A percentile compares a stretch with the other conserved stretches of the same genome.
These are phyloP conservation scores for Sebastes vulpes DNA, from an alignment of 2,797 vertebrate species.

Conservation along the genomic window DNA sequence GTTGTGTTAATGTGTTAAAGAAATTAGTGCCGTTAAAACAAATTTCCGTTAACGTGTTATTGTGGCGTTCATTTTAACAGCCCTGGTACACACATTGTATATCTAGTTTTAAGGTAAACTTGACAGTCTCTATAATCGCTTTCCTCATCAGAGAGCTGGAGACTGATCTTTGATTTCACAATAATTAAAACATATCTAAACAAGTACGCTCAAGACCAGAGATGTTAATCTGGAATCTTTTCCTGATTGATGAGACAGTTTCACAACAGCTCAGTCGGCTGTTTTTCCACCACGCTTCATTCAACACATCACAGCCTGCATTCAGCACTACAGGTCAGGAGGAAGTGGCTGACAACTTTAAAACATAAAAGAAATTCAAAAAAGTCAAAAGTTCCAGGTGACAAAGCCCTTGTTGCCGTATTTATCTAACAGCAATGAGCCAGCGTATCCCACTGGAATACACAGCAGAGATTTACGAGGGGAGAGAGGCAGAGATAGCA, in stretches of 20 bases:
- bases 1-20: no score
- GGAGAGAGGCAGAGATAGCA: slow-evolving; percentile 12
- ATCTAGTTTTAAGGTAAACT: background rate
- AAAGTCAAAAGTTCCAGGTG: background rate
- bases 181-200: slow-evolving; percentile 10
- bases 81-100: background rate
- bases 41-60: no score
- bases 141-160: background rate
- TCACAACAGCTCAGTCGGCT: slow-evolving; percentile 22
- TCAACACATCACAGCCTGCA: slow-evolving; percentile 1
- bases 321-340: background rate
- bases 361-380: background rate
- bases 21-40: no score
- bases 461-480: slow-evolving; percentile 24
- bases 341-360: background rate
- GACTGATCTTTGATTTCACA: slow-evolving; percentile 41
- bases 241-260: slow-evolving; percentile 4
- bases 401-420: background rate
- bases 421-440: background rate
- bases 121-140: background rate
- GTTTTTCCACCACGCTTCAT: slow-evolving; percentile 7
- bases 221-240: background rate
- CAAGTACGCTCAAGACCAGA: slow-evolving; percentile 61
- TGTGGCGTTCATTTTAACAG: no score
- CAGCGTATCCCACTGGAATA: slow-evolving; percentile 14